Conservation (phyloP, 2,113 vertebrate species). For the Lasiurus cinereus region DNA sequence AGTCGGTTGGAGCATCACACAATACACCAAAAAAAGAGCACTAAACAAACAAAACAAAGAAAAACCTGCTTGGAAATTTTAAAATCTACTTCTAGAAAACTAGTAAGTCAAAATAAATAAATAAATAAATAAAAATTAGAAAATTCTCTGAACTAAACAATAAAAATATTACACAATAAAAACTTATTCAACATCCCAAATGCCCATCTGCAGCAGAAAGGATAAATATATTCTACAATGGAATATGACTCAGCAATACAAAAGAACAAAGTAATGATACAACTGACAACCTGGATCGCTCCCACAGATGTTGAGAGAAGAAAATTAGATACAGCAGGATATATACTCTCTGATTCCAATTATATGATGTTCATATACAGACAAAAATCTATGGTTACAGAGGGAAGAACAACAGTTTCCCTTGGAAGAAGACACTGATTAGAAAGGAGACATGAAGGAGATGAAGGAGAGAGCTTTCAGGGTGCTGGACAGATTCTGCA, state of each 20-base stretch:
- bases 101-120: background rate
- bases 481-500: background rate
- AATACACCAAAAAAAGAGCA: background rate
- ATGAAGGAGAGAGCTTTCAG: background rate
- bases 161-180: slow-evolving; percentile 38
- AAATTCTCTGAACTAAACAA: slow-evolving; percentile 31
- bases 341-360: background rate
- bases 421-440: background rate
- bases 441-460: background rate
- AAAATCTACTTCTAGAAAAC: slow-evolving; percentile 42
- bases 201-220: background rate
- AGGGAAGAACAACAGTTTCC: background rate
- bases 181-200: background rate
- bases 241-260: background rate
- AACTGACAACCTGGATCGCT: background rate
- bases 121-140: slow-evolving; percentile 57
- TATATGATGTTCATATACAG: background rate
- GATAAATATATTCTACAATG: background rate
- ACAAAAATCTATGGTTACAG: background rate
- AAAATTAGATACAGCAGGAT: background rate
- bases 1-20: no score
- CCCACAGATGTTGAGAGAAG: background rate
- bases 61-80: background rate
- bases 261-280: slow-evolving; percentile 42
- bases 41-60: background rate